phyloP scores from a whole-genome alignment of 2,113 vertebrate genomes.

The Callionymus lyra region DNA sequence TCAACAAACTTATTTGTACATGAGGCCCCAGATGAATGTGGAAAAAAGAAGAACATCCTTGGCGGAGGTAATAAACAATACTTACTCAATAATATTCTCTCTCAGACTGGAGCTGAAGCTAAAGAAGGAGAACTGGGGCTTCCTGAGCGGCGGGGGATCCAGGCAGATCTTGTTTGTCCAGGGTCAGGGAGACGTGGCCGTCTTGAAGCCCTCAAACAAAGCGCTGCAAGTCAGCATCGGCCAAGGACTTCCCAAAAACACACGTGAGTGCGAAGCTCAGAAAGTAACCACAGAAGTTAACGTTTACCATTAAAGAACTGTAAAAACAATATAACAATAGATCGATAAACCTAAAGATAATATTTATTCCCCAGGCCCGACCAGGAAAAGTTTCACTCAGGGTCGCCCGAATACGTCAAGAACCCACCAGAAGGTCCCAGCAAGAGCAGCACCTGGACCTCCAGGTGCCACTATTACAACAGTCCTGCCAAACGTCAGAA shows the following conservation, averaged over 20 bases:
- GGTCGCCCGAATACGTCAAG: conserved; percentile 46
- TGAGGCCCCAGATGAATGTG: too few species aligned
- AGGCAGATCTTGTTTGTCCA: conserved; percentile 85
- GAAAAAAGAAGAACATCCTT: too few species aligned
- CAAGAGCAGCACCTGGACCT: conserved; percentile 81
- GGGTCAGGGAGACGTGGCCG: conserved; percentile 76
- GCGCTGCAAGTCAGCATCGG: conserved; percentile 94
- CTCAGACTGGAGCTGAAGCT: conserved; percentile 89
- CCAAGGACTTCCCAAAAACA: conserved; percentile 86
- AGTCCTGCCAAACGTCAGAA: neutral
- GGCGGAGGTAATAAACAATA: too few species aligned
- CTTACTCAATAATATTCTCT: too few species aligned
- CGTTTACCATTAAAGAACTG: too few species aligned
- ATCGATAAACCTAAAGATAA: too few species aligned
- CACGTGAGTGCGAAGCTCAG: conserved; percentile 78
- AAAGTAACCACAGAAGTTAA: too few species aligned
- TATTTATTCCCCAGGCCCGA: conserved; percentile 73
- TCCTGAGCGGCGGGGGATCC: conserved; percentile 82
- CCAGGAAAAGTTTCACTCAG: conserved; percentile 67
- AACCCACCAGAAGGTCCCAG: conserved; percentile 68
- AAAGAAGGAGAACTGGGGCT: conserved; percentile 96
- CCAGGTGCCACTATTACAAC: conserved; percentile 67
- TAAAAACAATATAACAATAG: too few species aligned
- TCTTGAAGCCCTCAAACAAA: conserved; percentile 86
- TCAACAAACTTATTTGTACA: too few species aligned